Percentiles rank a stretch among this genome's conserved stretches.
Evolutionary conservation across 2,113 vertebrate genomes (phyloP).

Genomic region (Pseudois nayaur): DNA sequence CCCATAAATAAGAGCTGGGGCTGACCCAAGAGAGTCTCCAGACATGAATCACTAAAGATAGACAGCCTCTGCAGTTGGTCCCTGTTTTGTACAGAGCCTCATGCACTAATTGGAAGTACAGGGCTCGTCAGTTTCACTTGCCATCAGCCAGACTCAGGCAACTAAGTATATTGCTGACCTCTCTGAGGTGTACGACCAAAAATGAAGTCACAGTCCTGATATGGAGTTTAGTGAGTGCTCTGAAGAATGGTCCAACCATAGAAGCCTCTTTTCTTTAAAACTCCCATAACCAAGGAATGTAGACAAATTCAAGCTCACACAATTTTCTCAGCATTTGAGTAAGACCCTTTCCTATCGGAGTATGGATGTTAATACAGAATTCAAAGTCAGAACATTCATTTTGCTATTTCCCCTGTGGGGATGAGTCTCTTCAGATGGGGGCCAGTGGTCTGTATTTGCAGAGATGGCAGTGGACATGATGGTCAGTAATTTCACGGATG

Average conservation of each 20-base stretch:
- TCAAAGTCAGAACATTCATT: background rate
- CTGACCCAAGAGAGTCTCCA: background rate
- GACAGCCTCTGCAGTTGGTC: background rate
- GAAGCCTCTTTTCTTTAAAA: background rate
- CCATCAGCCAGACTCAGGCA: background rate
- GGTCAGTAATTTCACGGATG: background rate
- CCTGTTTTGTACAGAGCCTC: background rate
- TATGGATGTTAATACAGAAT: background rate
- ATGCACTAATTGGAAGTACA: background rate
- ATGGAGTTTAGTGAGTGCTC: background rate
- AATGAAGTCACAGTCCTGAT: background rate
- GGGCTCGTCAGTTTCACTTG: background rate
- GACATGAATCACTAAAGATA: background rate
- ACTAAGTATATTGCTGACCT: background rate
- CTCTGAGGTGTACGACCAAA: background rate
- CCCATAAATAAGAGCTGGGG: background rate
- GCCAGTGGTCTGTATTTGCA: background rate
- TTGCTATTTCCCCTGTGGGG: background rate
- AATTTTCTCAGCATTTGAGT: background rate
- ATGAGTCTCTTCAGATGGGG: background rate
- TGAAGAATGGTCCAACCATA: background rate
- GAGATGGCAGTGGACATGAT: background rate
- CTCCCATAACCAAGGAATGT: background rate
- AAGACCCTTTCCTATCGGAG: background rate
- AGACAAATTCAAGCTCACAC: background rate